Evolutionary conservation across 1,140 invertebrate species (phyloP), one percentile per base, ranked within the genome.

Genomic region (Zaprionus lachaisei): DNA sequence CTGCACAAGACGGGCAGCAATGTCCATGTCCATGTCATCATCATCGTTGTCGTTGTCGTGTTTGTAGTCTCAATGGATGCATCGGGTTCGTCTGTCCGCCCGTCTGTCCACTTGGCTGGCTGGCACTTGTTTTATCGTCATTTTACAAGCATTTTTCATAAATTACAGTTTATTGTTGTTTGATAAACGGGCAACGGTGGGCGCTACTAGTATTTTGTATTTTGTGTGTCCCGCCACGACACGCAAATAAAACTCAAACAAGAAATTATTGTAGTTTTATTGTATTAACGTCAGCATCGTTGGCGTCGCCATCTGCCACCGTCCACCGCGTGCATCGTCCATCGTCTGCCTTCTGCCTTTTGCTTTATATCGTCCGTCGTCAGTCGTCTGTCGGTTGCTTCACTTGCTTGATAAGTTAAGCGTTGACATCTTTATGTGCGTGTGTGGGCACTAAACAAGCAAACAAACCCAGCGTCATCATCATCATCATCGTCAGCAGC

Each of bases 71-170:
- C 65, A n/a, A 55, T 73, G 55, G 49, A 57, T 49, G 55, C 37
- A 55, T 17, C 62, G 47, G 17, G 41, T n/a, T 28, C 28, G 47
- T 68, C 57, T 34, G 24, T 28, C 38, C 37, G 47, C 54, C 68
- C 15, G 57, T 61, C n/a, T 28, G 71, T 74, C 55, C 7, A 38
- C 24, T 44, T 57, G 61, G 15, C 70, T 76, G 66, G 22, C 77
- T 81, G 73, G 85, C 85, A 90, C 81, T 87, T 87, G 84, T 87
- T 89, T 89, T 89, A 89, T 89, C 85, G 85, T 89, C 85, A 85
- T 85, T 89, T 89, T 89, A 89, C 85, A 89, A 89, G 85, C 85
- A 89, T 89, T 89, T 90, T 89, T 89, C 85, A 89, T 89, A 89
- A 89, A 89, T 89, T 89, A 89, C 85, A 85, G 85, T 89, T 89